Percentiles rank a stretch among this genome's conserved stretches.
phyloP scores from a whole-genome alignment of 1,140 invertebrate species.

The Drosophila leontia region DNA sequence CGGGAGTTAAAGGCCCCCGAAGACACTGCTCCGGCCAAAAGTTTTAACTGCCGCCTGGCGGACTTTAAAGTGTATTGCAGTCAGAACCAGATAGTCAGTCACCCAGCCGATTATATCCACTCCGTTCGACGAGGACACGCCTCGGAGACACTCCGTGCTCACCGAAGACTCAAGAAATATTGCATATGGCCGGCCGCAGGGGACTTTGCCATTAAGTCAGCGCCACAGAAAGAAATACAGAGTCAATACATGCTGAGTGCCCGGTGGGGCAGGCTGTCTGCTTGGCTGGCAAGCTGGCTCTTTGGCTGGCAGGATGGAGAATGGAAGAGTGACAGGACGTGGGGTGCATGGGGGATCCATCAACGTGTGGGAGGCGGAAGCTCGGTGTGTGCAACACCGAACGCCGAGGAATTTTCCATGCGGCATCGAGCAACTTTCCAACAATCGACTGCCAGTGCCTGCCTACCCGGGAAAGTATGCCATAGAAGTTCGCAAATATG shows the following conservation, averaged over 20 bases:
- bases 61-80: conserved; percentile 67
- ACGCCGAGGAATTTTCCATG: conserved; percentile 54
- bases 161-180: conserved; percentile 65
- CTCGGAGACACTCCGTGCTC: conserved; percentile 19
- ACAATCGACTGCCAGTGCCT: conserved; percentile 23
- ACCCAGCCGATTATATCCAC: conserved; percentile 21
- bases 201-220: conserved; percentile 59
- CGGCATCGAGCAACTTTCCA: conserved; percentile 46
- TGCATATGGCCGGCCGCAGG: conserved; percentile 57
- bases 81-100: conserved; percentile 3
- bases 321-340: too few relatives aligned
- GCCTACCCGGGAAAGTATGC: conserved; percentile 46
- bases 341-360: conserved; percentile 38
- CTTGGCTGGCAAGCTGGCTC: neutral
- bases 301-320: neutral
- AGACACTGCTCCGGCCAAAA: conserved; percentile 59
- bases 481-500: conserved; percentile 57
- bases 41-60: conserved; percentile 73
- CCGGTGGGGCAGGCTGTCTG: conserved; percentile 7
- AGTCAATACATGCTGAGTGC: conserved; percentile 64
- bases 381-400: conserved; percentile 11
- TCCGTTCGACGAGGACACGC: conserved; percentile 6
- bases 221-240: conserved; percentile 45
- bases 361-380: conserved; percentile 18
- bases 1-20: conserved; percentile 46